Percentiles rank a stretch among this genome's conserved stretches.
phyloP scores from a whole-genome alignment of 2,888 invertebrate genomes.

The Megaustenia siamemsis region DNA sequence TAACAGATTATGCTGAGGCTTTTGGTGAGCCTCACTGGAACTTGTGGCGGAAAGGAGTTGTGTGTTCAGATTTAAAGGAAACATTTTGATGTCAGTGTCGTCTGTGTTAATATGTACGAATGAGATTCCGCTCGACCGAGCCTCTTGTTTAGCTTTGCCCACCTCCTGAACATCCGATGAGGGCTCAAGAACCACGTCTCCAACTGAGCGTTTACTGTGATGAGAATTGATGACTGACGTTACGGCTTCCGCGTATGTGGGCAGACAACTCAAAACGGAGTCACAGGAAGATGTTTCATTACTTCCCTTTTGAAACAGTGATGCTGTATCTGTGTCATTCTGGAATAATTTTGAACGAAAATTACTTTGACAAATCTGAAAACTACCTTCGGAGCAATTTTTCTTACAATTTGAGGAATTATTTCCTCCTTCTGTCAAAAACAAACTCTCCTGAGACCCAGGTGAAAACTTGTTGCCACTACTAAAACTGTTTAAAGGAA shows the following conservation, averaged over 20 bases:
- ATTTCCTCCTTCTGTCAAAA: neutral
- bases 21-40: neutral
- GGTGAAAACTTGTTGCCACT: neutral
- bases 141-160: neutral
- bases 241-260: conserved; percentile 38
- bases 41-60: neutral
- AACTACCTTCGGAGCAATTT: neutral
- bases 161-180: neutral
- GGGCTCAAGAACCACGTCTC: neutral
- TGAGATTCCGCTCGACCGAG: neutral
- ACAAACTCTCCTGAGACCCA: neutral
- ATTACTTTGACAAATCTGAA: neutral
- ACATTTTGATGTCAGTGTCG: conserved; percentile 26
- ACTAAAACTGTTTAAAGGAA: neutral
- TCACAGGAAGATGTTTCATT: neutral
- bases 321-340: neutral
- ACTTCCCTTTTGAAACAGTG: neutral
- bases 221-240: conserved; percentile 32
- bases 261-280: conserved; percentile 18
- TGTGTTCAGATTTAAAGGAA: conserved; percentile 15
- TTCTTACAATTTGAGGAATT: neutral
- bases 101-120: conserved; percentile 17
- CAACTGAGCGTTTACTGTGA: neutral
- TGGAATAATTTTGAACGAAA: conserved; percentile 4
- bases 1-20: neutral